These are phyloP conservation scores for Limosa lapponica DNA, from an alignment of 2,797 vertebrate species.

Conservation along the genomic window DNA sequence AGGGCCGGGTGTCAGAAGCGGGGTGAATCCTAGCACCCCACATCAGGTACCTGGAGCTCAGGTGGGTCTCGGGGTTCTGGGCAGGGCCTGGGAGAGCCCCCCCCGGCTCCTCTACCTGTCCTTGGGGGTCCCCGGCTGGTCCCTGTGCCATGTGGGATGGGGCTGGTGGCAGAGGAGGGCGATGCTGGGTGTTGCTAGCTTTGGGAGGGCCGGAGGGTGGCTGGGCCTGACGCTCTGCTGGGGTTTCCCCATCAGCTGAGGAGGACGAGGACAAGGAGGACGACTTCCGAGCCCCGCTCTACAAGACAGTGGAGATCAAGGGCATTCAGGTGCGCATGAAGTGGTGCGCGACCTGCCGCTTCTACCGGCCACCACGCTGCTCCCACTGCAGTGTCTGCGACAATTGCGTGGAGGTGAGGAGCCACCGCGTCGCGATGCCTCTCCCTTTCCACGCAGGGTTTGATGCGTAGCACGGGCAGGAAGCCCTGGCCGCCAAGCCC, in stretches of 20 bases:
- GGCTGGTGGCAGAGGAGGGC: not conserved
- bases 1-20: not conserved
- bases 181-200: accelerated
- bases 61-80: accelerated
- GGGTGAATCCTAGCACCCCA: not conserved
- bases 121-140: not conserved
- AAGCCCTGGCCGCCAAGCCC: not conserved
- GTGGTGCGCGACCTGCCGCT: slow-evolving; percentile 97
- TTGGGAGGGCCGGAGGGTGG: accelerated
- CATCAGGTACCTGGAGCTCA: not conserved
- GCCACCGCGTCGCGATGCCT: accelerated
- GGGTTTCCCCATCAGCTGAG: slow-evolving; percentile 80
- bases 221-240: not conserved
- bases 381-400: slow-evolving; percentile 98
- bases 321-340: slow-evolving; percentile 99
- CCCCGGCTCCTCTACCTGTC: accelerated
- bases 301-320: slow-evolving; percentile 97
- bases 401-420: slow-evolving; percentile 96
- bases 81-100: not conserved
- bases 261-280: slow-evolving; percentile 99
- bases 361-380: slow-evolving; percentile 95
- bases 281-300: slow-evolving; percentile 95
- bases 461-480: accelerated
- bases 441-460: accelerated
- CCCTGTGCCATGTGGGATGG: accelerated